Evolutionary conservation across 1,140 invertebrate genomes (phyloP).

Genomic region (Drosophila saltans): DNA sequence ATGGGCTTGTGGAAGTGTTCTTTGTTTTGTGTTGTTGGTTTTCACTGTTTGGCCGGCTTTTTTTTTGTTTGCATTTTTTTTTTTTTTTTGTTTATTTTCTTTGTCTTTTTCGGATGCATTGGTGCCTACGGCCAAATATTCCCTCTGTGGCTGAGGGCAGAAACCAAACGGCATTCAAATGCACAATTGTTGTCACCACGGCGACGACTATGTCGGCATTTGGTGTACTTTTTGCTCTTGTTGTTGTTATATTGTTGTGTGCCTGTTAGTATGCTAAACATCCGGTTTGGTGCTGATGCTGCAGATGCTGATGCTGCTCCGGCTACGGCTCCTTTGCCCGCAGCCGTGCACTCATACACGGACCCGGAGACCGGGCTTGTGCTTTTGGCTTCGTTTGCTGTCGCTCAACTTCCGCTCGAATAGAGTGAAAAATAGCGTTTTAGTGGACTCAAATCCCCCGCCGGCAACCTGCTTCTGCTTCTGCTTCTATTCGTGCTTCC

Average conservation of each 20-base stretch:
- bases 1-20: background rate
- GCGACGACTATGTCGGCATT: constrained; percentile 51
- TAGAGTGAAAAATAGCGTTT: constrained; percentile 80
- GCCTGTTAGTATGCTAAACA: constrained; percentile 71
- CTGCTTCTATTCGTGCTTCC: constrained; percentile 28
- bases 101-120: constrained; percentile 47
- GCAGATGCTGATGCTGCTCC: constrained; percentile 32
- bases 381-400: constrained; percentile 45
- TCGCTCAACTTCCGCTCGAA: constrained; percentile 78
- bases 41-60: background rate
- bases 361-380: constrained; percentile 20
- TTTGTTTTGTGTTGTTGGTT: constrained; percentile 4
- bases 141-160: constrained; percentile 36
- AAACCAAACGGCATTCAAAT: constrained; percentile 72
- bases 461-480: constrained; percentile 19
- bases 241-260: constrained; percentile 38
- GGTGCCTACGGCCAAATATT: constrained; percentile 44
- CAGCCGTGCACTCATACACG: constrained; percentile 1
- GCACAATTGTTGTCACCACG: constrained; percentile 75
- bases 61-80: constrained; percentile 14
- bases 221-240: constrained; percentile 29
- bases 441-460: constrained; percentile 57
- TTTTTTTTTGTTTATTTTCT: constrained; percentile 31
- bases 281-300: constrained; percentile 56
- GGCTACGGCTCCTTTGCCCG: constrained; percentile 24